A percentile compares a stretch with the other conserved stretches of the same genome.
These are phyloP conservation scores for Saimiri boliviensis DNA, from an alignment of 2,113 vertebrate genomes.

Conservation along the genomic window DNA sequence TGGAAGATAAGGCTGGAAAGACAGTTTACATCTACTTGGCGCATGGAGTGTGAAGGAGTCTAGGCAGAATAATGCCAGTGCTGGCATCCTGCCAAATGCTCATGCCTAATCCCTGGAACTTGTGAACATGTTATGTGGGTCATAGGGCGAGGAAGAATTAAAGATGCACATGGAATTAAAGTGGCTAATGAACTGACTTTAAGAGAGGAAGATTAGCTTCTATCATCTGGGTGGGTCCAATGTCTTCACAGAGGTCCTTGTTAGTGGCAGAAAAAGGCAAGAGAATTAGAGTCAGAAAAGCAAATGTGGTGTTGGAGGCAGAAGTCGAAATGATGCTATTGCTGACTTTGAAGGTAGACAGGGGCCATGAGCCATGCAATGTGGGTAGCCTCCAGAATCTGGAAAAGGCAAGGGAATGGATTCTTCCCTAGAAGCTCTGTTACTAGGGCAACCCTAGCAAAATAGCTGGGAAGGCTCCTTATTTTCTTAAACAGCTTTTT, in stretches of 20 bases:
- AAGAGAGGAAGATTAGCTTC: not conserved
- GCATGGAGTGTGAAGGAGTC: not conserved
- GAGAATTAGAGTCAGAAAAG: not conserved
- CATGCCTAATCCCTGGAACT: not conserved
- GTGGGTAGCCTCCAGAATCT: not conserved
- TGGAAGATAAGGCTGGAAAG: not conserved
- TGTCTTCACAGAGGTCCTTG: not conserved
- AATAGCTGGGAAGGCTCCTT: too few species aligned
- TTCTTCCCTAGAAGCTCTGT: not conserved
- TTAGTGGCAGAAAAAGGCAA: not conserved
- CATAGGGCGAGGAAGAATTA: not conserved
- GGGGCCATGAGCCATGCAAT: fast-evolving
- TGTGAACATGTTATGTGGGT: not conserved
- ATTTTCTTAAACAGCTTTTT: too few species aligned
- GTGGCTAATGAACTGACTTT: not conserved
- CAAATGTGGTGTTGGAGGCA: not conserved
- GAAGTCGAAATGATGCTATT: not conserved
- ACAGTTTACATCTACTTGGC: not conserved
- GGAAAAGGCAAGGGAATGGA: not conserved
- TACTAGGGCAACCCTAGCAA: too few species aligned
- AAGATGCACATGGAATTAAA: not conserved
- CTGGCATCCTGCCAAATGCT: fast-evolving
- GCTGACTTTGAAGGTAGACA: not conserved
- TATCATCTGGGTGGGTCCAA: not conserved
- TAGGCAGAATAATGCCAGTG: too few species aligned